Evolutionary conservation across 1,140 invertebrate species (phyloP), one percentile per base, ranked within the genome.

Genomic region (Ditylenchus dipsaci): DNA sequence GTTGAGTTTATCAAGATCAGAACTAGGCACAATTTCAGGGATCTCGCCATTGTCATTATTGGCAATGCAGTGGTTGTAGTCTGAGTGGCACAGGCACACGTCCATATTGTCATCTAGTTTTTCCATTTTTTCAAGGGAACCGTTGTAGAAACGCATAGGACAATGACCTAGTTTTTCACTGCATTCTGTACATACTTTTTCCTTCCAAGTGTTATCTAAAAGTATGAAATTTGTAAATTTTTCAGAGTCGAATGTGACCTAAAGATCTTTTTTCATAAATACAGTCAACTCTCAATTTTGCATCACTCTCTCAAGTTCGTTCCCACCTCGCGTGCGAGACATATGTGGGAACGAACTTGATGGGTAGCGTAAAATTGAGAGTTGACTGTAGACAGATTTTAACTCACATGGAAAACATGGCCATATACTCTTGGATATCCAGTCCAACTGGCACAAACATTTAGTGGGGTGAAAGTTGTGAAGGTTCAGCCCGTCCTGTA

Each of bases 131-230:
- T 21, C 13, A 15, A 68, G 19, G 23, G 49, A 26, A 15, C 23
- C 65, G 29, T 66, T 61, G 57, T 79, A 77, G 59, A 81, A 81
- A 3, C 76, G 64, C 80, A 81, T 82, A 11, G 79, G 80, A 68
- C 79, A 81, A 45, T 81, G 79, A 1, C 79, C 79, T 26, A 77
- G 65, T 33, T 76, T 65, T 43, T 70, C 65, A 8, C 68, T 72
- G 65, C 79, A 81, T 65, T 81, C 78, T 5, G 71, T 71, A 67
- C 79, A 81, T 26, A 82, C 58, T 29, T 78, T 67, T 47, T 81
- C 80, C 62, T 82, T 82, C 79, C 79, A 81, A 0, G 76, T 76
- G 30, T 78, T 79, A 45, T 81, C 79, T 80, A 49, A 67, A 80
- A 69, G 21, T n/a, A 38, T 38, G 3, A 38, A 5, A 38, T 38